Evolutionary conservation across 1,140 invertebrate species (phyloP), one percentile per base, ranked within the genome.

Genomic region (Euwallacea fornicatus): DNA sequence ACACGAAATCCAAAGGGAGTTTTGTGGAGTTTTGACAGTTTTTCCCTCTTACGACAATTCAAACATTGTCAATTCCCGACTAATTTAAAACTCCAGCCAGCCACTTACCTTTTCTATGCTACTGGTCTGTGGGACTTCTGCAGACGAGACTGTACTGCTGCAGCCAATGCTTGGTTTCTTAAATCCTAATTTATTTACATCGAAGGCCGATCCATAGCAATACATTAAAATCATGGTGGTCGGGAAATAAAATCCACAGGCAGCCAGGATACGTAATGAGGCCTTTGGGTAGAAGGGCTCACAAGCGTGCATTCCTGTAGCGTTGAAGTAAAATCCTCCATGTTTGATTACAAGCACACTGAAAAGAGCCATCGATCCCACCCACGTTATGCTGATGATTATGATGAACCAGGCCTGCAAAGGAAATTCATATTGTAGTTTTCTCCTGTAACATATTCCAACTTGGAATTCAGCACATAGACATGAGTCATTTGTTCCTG

Each of bases 161-260:
- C 81, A 82, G 67, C 82, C 83, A 6, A 42, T n/a, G 21, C 42
- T 60, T 62, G 83, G 80, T 60, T 83, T 83, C 81, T 90, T 91
- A 67, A 89, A 83, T 65, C 90, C 86, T 43, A 90, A 86, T 82
- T 92, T 92, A 82, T 92, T 92, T 77, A 92, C 90, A 81, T 94
- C 92, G 80, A 94, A 93, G 43, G 92, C 92, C 10, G 91, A 93
- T 13, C 92, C 92, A 79, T 94, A 94, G 81, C 91, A 93, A 81
- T 94, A 94, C 91, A 94, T 94, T 74, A 94, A 84, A 50, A 92
- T 89, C 92, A 94, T 94, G 21, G 92, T 94, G 13, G 92, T 93
- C 13, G 92, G 92, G 77, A 94, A 93, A 81, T 94, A 94, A 81
- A 93, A 91, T 70, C 90, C 89, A 80, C 92, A 94, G 74, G 91